Percentiles rank a stretch among this genome's conserved stretches.
phyloP scores from a whole-genome alignment of 2,888 invertebrate genomes.

The Drosophila monieri region DNA sequence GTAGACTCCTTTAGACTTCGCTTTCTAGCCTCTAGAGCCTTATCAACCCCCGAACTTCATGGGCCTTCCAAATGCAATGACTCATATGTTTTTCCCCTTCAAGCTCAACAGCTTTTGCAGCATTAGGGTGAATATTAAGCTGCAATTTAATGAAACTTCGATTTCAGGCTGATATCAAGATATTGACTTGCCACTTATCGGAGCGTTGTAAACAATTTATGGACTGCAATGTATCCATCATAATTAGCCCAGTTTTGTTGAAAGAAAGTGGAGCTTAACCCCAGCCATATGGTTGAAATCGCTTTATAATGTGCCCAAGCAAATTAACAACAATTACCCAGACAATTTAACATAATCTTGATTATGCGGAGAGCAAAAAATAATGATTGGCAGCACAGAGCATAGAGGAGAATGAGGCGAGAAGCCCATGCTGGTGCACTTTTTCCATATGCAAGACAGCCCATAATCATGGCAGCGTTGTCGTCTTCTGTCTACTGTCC shows the following conservation, averaged over 20 bases:
- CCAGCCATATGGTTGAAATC: constrained; percentile 61
- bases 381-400: constrained; percentile 17
- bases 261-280: constrained; percentile 71
- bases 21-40: neutral
- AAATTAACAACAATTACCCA: constrained; percentile 78
- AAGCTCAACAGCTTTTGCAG: constrained; percentile 3
- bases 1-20: too few relatives aligned
- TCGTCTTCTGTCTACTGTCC: constrained; percentile 47
- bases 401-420: constrained; percentile 3
- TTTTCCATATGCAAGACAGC: constrained; percentile 58
- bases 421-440: constrained; percentile 32
- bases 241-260: constrained; percentile 65
- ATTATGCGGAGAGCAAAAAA: constrained; percentile 53
- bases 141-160: constrained; percentile 14
- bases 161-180: constrained; percentile 26
- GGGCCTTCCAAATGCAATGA: neutral
- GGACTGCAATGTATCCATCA: constrained; percentile 61
- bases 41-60: constrained; percentile 16
- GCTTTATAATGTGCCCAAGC: constrained; percentile 71
- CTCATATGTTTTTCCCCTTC: constrained; percentile 3
- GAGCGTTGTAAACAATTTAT: constrained; percentile 39
- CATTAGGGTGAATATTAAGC: constrained; percentile 2
- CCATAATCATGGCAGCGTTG: constrained; percentile 43
- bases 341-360: constrained; percentile 78
- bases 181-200: constrained; percentile 16